Conservation (phyloP, 1,140 invertebrate genomes). For the Apis florea region DNA sequence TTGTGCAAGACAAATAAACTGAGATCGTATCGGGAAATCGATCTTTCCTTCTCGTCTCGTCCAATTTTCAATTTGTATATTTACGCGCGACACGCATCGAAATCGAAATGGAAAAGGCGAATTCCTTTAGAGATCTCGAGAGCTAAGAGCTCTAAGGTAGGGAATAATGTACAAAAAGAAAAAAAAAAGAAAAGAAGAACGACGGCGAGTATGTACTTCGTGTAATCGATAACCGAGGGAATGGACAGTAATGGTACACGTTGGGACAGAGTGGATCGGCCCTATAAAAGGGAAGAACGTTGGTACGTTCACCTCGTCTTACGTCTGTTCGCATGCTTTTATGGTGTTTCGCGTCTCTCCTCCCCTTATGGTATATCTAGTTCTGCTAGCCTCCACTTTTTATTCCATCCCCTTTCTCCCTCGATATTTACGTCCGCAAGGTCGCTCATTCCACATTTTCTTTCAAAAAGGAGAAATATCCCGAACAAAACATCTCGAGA, state of each 20-base stretch:
- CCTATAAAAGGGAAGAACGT: constrained; percentile 52
- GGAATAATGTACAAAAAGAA: not conserved
- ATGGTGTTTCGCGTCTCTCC: constrained; percentile 28
- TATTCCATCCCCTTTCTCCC: not conserved
- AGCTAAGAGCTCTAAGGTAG: not conserved
- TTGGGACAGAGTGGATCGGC: constrained; percentile 14
- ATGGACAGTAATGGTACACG: constrained; percentile 41
- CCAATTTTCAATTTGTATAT: not conserved
- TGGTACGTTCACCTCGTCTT: constrained; percentile 44
- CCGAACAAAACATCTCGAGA: not conserved
- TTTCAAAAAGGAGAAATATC: not conserved
- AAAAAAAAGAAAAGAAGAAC: constrained; percentile 1
- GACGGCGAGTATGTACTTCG: constrained; percentile 2
- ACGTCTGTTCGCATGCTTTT: constrained; percentile 31
- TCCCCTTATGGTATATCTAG: constrained; percentile 21
- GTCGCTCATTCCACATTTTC: not conserved
- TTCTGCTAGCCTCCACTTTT: constrained; percentile 1
- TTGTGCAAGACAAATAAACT: not conserved
- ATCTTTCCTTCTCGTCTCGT: not conserved
- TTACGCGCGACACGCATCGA: too few relatives aligned
- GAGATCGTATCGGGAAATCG: not conserved
- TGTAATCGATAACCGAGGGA: constrained; percentile 55
- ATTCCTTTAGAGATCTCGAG: not conserved
- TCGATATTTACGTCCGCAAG: not conserved
- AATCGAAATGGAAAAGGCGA: not conserved